Conservation (phyloP, 2,797 vertebrate genomes). For the Myoxocephalus aenaeus region DNA sequence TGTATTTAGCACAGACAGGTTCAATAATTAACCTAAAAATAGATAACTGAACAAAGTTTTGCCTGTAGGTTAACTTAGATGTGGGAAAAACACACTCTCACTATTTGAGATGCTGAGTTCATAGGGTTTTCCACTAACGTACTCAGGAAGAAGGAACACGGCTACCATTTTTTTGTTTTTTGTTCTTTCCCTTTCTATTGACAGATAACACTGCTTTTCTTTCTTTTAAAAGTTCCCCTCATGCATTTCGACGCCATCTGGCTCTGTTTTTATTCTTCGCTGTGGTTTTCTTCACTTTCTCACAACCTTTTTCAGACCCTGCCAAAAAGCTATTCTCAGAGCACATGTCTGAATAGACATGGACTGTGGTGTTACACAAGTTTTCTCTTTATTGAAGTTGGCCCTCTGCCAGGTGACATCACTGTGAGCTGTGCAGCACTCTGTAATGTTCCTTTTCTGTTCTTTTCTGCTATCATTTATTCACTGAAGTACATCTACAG, state of each 20-base stretch:
- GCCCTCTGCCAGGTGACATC: constrained; percentile 77
- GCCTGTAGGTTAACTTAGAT: constrained; percentile 41
- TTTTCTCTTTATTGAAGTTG: constrained; percentile 76
- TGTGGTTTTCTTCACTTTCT: constrained; percentile 79
- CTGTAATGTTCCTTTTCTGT: constrained; percentile 60
- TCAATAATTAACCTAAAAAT: constrained; percentile 68
- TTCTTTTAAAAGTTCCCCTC: constrained; percentile 70
- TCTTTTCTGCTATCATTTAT: constrained; percentile 46
- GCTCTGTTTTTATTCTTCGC: constrained; percentile 76
- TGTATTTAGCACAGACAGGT: constrained; percentile 34
- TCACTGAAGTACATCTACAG: constrained; percentile 29
- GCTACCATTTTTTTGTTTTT: constrained; percentile 46
- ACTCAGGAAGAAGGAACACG: constrained; percentile 49
- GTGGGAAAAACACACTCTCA: constrained; percentile 48
- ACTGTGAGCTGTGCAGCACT: constrained; percentile 57
- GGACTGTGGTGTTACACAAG: constrained; percentile 73
- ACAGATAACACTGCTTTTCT: constrained; percentile 73
- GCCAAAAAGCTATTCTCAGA: constrained; percentile 80
- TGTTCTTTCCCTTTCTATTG: constrained; percentile 51
- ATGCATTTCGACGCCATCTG: constrained; percentile 77
- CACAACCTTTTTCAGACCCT: constrained; percentile 80
- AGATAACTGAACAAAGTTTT: constrained; percentile 54
- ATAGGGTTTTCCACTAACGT: constrained; percentile 43
- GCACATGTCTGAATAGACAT: constrained; percentile 79
- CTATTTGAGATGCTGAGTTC: constrained; percentile 58